Evolutionary conservation across 2,888 invertebrate genomes (phyloP).

Genomic region (Anagyrus pseudococci): DNA sequence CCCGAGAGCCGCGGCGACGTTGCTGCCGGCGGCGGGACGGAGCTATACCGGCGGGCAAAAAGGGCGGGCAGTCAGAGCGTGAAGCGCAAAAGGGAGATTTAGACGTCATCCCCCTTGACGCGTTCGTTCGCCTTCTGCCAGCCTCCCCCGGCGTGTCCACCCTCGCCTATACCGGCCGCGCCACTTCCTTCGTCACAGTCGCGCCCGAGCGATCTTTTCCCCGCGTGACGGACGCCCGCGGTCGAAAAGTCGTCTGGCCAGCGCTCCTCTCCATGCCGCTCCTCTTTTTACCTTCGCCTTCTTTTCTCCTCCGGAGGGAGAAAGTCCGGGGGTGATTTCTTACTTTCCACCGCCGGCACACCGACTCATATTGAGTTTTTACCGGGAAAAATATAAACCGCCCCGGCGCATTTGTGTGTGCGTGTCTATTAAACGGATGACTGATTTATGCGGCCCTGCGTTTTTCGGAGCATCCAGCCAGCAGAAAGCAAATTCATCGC

Average conservation of each 20-base stretch:
- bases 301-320: neutral
- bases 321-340: conserved; percentile 44
- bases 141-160: conserved; percentile 43
- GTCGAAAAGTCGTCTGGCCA: neutral
- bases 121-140: conserved; percentile 46
- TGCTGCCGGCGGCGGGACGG: conserved; percentile 29
- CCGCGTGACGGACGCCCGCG: conserved; percentile 50
- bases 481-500: conserved; percentile 6
- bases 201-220: conserved; percentile 38
- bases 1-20: neutral
- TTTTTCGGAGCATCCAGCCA: conserved; percentile 15
- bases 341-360: conserved; percentile 30
- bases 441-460: conserved; percentile 22
- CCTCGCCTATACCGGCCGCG: conserved; percentile 30
- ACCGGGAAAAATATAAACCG: conserved; percentile 1
- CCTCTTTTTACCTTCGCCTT: too few relatives aligned
- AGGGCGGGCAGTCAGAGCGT: conserved; percentile 58
- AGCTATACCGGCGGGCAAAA: conserved; percentile 44
- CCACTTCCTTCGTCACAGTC: conserved; percentile 32
- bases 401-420: too few relatives aligned
- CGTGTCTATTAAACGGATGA: conserved; percentile 29
- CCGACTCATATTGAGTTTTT: conserved; percentile 31
- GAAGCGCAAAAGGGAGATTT: conserved; percentile 57
- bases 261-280: neutral
- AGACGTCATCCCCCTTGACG: conserved; percentile 59